Evolutionary conservation across 1,140 invertebrate species (phyloP).

Genomic region (Holotrichia oblita): DNA sequence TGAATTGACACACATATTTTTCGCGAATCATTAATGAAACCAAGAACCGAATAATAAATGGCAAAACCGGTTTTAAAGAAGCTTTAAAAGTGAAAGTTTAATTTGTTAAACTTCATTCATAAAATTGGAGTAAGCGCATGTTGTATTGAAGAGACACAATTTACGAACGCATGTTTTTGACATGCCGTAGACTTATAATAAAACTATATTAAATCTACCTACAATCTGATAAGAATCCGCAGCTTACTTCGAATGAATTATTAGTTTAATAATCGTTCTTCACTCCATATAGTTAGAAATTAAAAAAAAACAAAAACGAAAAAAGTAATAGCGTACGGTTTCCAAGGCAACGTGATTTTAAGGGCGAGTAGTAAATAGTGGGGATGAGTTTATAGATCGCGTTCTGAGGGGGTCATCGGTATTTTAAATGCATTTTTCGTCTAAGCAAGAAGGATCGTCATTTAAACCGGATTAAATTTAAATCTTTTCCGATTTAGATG

Average conservation of each 20-base stretch:
- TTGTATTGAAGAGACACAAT: neutral
- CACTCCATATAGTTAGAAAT: neutral
- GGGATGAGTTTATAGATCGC: slow-evolving; percentile 27
- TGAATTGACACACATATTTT: neutral
- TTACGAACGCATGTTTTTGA: neutral
- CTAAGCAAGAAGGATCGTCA: neutral
- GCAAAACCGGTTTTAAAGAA: neutral
- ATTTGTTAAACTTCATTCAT: slow-evolving; percentile 33
- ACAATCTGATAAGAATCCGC: neutral
- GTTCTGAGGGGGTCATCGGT: slow-evolving; percentile 16
- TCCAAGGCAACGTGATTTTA: slow-evolving; percentile 25
- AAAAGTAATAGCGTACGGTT: slow-evolving; percentile 15
- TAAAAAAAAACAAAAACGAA: neutral
- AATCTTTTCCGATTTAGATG: neutral
- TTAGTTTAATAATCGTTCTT: neutral
- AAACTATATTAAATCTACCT: neutral
- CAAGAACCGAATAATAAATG: neutral
- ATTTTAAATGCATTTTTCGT: slow-evolving; percentile 25
- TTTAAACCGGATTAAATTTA: neutral
- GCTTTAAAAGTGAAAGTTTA: slow-evolving; percentile 11
- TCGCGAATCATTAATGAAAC: neutral
- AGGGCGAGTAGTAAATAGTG: slow-evolving; percentile 34
- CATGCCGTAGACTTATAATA: neutral
- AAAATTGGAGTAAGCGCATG: slow-evolving; percentile 5
- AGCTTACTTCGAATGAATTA: neutral